phyloP scores from a whole-genome alignment of 2,797 vertebrate genomes.

The Megalops cyprinoides region DNA sequence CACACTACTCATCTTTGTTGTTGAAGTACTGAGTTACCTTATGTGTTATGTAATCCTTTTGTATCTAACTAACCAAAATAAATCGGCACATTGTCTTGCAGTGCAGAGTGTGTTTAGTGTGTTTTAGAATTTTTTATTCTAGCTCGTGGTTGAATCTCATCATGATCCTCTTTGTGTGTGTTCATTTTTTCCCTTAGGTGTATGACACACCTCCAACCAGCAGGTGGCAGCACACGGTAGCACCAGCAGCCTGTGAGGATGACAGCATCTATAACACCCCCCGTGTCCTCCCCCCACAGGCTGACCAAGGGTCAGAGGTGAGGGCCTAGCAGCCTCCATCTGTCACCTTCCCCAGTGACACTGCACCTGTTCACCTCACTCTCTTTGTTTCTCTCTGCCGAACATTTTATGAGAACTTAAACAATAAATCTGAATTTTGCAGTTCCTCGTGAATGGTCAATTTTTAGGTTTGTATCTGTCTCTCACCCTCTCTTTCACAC shows the following conservation, averaged over 20 bases:
- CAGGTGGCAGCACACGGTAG: conserved; percentile 70
- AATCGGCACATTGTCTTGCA: too few relatives aligned
- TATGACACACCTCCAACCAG: conserved; percentile 85
- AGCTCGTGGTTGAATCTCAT: neutral
- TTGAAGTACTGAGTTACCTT: too few relatives aligned
- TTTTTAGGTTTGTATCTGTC: neutral
- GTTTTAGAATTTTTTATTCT: neutral
- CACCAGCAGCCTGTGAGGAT: conserved; percentile 49
- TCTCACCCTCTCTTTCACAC: neutral
- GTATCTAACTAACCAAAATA: too few relatives aligned
- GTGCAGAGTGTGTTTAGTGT: too few relatives aligned
- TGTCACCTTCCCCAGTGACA: conserved; percentile 11
- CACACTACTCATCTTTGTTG: too few relatives aligned
- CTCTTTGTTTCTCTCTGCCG: neutral
- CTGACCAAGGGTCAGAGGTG: conserved; percentile 70
- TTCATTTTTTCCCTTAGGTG: conserved; percentile 67
- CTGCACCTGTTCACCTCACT: neutral
- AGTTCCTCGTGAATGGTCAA: too few relatives aligned
- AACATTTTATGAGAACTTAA: too few relatives aligned
- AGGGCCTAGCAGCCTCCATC: conserved; percentile 15
- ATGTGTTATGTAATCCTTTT: too few relatives aligned
- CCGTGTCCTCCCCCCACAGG: conserved; percentile 65
- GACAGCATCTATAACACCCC: conserved; percentile 80
- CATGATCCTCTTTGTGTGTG: neutral
- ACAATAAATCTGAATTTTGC: too few relatives aligned